A percentile compares a stretch with the other conserved stretches of the same genome.
Evolutionary conservation across 2,797 vertebrate genomes (phyloP).

Genomic region (Sitta carolinensis): DNA sequence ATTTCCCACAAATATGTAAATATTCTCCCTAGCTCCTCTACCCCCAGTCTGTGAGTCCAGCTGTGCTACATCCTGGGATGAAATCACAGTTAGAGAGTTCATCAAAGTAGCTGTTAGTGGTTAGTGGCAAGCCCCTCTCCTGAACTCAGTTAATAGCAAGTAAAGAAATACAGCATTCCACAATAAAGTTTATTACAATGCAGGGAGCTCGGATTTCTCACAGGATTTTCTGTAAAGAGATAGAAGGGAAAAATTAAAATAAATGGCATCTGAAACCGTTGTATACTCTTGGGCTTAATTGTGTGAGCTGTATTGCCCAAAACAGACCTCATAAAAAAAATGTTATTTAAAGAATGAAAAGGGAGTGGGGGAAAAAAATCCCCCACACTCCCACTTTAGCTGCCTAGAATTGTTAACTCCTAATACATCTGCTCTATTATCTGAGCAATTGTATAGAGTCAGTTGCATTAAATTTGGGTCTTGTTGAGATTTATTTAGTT

Average conservation of each 20-base stretch:
- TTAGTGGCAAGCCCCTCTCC: background rate
- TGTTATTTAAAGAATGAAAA: background rate
- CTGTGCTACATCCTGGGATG: background rate
- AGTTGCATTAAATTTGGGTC: background rate
- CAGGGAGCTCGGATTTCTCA: background rate
- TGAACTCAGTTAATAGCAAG: background rate
- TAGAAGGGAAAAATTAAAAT: background rate
- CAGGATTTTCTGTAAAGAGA: background rate
- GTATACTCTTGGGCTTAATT: background rate
- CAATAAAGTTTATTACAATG: background rate
- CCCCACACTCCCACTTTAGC: background rate
- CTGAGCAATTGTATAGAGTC: slow-evolving; percentile 46
- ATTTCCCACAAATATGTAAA: background rate
- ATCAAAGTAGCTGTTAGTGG: background rate
- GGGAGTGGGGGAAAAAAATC: rapidly evolving
- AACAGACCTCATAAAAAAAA: background rate
- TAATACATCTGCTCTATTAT: slow-evolving; percentile 22
- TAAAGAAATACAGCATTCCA: background rate
- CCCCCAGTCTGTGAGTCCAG: slow-evolving; percentile 16
- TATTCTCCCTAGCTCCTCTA: background rate
- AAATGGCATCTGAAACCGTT: background rate
- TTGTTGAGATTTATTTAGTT: background rate
- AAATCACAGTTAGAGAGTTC: background rate
- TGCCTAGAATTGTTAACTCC: background rate
- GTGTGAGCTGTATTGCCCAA: background rate